phyloP scores from a whole-genome alignment of 2,888 invertebrate species.

The Sepiola atlantica region DNA sequence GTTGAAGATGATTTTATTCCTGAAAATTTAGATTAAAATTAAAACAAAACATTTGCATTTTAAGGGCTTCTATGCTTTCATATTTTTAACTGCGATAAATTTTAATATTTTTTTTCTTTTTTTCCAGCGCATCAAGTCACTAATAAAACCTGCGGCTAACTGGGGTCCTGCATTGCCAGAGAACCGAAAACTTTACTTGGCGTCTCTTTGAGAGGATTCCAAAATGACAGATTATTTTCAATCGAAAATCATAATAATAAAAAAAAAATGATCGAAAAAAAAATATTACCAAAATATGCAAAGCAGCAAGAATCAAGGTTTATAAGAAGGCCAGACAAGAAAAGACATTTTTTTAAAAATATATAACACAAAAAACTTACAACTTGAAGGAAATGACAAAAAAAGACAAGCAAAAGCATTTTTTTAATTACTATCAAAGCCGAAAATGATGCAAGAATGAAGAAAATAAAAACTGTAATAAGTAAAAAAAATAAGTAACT shows the following conservation, averaged over 20 bases:
- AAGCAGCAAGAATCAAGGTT: not conserved
- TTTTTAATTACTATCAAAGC: not conserved
- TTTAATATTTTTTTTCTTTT: not conserved
- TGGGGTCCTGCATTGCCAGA: constrained; percentile 53
- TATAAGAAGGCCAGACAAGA: not conserved
- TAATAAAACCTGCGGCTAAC: constrained; percentile 50
- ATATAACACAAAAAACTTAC: not conserved
- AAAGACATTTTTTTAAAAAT: not conserved
- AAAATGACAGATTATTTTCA: not conserved
- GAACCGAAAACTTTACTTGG: constrained; percentile 48
- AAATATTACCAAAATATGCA: not conserved
- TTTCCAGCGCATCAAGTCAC: constrained; percentile 50
- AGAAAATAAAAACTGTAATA: not conserved
- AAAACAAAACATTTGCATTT: not conserved
- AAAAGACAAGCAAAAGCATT: not conserved
- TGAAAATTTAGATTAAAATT: no score
- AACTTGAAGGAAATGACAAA: not conserved
- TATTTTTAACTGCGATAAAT: not conserved
- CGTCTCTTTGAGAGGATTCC: not conserved
- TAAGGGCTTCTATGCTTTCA: not conserved
- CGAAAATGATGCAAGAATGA: not conserved
- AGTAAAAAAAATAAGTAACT: not conserved
- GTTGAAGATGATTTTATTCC: no score
- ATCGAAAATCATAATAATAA: not conserved
- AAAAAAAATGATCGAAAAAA: not conserved